A percentile compares a stretch with the other conserved stretches of the same genome.
These are phyloP conservation scores for Hydrotaea cyrtoneurina DNA, from an alignment of 2,888 invertebrate species.

Conservation along the genomic window DNA sequence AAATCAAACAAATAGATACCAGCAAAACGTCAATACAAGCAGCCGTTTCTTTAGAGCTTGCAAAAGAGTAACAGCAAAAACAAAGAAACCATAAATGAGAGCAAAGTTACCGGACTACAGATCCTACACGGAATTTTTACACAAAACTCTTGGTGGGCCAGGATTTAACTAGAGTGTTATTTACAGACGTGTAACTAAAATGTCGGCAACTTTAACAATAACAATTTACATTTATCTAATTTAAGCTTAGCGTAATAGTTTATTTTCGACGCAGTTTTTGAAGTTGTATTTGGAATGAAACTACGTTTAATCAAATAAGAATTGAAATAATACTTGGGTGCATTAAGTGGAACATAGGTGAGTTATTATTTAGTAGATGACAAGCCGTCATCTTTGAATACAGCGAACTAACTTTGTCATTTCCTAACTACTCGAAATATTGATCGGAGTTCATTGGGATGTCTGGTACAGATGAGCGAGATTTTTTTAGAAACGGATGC, in stretches of 20 bases:
- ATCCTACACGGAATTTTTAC: background rate
- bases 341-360: too few relatives aligned
- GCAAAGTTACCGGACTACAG: background rate
- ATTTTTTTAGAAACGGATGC: too few relatives aligned
- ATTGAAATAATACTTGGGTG: too few relatives aligned
- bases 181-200: background rate
- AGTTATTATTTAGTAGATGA: too few relatives aligned
- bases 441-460: too few relatives aligned
- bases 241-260: background rate
- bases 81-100: conserved; percentile 30
- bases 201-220: background rate
- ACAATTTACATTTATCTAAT: too few relatives aligned
- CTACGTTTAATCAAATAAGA: too few relatives aligned
- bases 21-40: conserved; percentile 44
- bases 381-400: too few relatives aligned
- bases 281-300: background rate
- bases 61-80: background rate
- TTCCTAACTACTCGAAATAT: too few relatives aligned
- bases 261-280: background rate
- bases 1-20: conserved; percentile 27
- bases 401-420: too few relatives aligned
- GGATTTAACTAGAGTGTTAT: background rate
- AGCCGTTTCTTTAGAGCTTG: conserved; percentile 26
- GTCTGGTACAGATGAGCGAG: too few relatives aligned
- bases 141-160: background rate